These are phyloP conservation scores for Rhipidura dahli DNA, from an alignment of 2,113 vertebrate species.

Conservation along the genomic window DNA sequence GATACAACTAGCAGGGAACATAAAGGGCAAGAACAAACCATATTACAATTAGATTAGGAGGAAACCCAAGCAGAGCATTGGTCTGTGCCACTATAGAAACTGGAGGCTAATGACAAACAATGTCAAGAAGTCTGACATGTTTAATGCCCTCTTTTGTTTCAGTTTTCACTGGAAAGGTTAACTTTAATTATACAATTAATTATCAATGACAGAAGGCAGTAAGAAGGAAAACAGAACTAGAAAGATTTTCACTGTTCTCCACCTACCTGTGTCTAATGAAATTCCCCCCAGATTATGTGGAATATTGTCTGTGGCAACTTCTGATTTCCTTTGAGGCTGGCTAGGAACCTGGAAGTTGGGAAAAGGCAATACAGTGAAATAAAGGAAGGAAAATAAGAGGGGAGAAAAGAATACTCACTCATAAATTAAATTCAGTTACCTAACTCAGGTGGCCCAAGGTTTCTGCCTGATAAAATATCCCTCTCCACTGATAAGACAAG, in stretches of 20 bases:
- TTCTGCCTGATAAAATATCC: neutral
- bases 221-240: neutral
- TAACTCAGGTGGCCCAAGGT: neutral
- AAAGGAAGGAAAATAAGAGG: neutral
- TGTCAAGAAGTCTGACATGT: neutral
- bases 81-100: neutral
- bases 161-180: neutral
- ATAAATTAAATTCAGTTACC: neutral
- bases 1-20: neutral
- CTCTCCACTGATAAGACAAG: neutral
- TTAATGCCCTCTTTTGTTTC: neutral
- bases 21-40: neutral
- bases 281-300: neutral
- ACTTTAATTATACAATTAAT: neutral
- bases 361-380: neutral
- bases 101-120: neutral
- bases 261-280: neutral
- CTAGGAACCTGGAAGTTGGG: neutral
- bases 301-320: neutral
- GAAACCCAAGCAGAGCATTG: neutral
- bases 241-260: neutral
- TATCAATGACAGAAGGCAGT: neutral
- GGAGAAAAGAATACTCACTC: rapidly evolving
- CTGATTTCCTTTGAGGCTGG: neutral
- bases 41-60: neutral